phyloP scores from a whole-genome alignment of 2,113 vertebrate genomes.

The Hemicordylus capensis region DNA sequence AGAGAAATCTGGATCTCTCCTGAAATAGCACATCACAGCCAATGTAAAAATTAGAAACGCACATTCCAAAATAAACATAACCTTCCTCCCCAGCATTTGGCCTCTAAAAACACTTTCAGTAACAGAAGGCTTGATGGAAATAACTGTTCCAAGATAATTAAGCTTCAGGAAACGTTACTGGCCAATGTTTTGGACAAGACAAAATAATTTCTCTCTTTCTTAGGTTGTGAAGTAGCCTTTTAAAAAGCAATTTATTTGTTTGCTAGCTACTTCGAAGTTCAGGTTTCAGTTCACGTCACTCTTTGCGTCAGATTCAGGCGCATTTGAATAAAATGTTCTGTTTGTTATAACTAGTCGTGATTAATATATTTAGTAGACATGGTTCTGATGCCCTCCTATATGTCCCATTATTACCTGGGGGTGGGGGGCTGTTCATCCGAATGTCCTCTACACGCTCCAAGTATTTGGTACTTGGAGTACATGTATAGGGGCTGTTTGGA shows the following conservation, averaged over 20 bases:
- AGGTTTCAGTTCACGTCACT: neutral
- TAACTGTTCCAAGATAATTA: slow-evolving; percentile 42
- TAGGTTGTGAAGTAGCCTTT: slow-evolving; percentile 15
- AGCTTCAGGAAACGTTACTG: slow-evolving; percentile 55
- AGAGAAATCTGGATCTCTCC: slow-evolving; percentile 38
- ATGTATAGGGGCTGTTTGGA: too few species aligned
- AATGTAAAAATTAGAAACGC: slow-evolving; percentile 48
- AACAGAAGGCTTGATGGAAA: slow-evolving; percentile 46
- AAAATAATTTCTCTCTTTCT: slow-evolving; percentile 22
- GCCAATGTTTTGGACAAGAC: slow-evolving; percentile 26
- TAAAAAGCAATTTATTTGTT: neutral
- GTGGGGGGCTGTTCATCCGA: too few species aligned
- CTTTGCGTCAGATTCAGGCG: slow-evolving; percentile 2
- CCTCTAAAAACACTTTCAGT: slow-evolving; percentile 39
- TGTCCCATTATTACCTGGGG: too few species aligned
- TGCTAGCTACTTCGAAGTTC: neutral
- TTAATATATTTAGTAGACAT: too few species aligned
- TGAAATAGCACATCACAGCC: slow-evolving; percentile 35
- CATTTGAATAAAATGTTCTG: too few species aligned
- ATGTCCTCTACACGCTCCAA: too few species aligned
- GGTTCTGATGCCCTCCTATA: too few species aligned
- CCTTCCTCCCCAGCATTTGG: slow-evolving; percentile 41
- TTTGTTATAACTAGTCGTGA: too few species aligned
- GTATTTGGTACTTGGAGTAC: too few species aligned
- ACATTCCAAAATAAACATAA: slow-evolving; percentile 49